Conservation (phyloP, 1,140 invertebrate species). For the Procambarus clarkii region DNA sequence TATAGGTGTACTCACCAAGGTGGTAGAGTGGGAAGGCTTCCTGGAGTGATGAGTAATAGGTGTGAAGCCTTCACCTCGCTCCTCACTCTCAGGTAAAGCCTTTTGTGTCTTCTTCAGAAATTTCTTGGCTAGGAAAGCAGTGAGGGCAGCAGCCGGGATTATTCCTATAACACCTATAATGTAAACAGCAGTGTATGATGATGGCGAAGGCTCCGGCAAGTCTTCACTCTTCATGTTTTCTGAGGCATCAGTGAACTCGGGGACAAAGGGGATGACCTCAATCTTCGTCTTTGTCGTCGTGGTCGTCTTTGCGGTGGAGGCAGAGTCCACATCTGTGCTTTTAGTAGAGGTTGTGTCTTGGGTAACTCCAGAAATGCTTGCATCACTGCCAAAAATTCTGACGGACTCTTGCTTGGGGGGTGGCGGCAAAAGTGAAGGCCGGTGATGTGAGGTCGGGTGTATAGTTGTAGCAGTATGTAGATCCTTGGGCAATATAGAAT, state of each 20-base stretch:
- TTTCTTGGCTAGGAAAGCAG: slow-evolving; percentile 45
- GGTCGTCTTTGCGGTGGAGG: not conserved
- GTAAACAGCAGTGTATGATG: slow-evolving; percentile 49
- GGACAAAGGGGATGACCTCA: slow-evolving; percentile 7
- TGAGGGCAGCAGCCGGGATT: slow-evolving; percentile 50
- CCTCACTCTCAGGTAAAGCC: slow-evolving; percentile 68
- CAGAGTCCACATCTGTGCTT: not conserved
- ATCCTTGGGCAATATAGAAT: not conserved
- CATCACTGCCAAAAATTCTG: not conserved
- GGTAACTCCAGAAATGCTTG: not conserved
- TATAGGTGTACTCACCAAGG: slow-evolving; percentile 46
- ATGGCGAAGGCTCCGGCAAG: not conserved
- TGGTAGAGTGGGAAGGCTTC: slow-evolving; percentile 48
- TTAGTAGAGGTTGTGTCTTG: not conserved
- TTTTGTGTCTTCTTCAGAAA: slow-evolving; percentile 62
- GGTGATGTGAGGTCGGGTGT: slow-evolving; percentile 50
- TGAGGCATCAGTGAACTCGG: not conserved
- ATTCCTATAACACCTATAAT: slow-evolving; percentile 49
- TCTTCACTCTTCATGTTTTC: slow-evolving; percentile 16
- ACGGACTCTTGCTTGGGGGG: not conserved
- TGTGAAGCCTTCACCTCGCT: slow-evolving; percentile 63
- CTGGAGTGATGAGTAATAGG: slow-evolving; percentile 64
- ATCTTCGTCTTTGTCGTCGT: not conserved
- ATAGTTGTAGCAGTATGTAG: not conserved
- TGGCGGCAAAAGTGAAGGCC: slow-evolving; percentile 9